Evolutionary conservation across 2,113 vertebrate species (phyloP).

Genomic region (Stomatorhinus ivindoensis): DNA sequence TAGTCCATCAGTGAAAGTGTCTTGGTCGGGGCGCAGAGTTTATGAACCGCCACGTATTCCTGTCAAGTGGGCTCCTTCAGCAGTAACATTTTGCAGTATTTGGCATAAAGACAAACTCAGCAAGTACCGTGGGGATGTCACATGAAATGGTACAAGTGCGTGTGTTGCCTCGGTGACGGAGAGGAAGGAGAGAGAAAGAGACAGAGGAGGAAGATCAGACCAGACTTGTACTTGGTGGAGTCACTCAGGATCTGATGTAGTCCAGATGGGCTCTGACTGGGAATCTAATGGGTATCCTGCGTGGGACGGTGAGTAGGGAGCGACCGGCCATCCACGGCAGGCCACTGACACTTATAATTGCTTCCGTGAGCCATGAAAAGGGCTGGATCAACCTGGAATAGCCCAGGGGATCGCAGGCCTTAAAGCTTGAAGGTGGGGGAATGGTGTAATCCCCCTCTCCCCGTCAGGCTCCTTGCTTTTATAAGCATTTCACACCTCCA

Average conservation of each 20-base stretch:
- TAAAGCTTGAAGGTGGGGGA: not conserved
- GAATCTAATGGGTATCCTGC: not conserved
- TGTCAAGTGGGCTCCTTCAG: not conserved
- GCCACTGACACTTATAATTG: constrained; percentile 1
- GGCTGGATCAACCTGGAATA: not conserved
- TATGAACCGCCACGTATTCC: not conserved
- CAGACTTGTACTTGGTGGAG: not conserved
- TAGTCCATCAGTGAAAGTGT: not conserved
- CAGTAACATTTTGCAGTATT: not conserved
- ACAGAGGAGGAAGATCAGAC: not conserved
- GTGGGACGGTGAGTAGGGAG: not conserved
- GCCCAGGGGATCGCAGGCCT: not conserved
- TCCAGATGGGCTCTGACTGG: not conserved
- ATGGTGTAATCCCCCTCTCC: not conserved
- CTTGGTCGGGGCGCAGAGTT: not conserved
- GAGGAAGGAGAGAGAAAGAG: not conserved
- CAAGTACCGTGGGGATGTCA: not conserved
- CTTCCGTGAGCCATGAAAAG: not conserved
- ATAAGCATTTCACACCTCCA: not conserved
- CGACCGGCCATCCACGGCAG: not conserved
- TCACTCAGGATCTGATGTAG: not conserved
- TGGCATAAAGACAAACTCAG: not conserved
- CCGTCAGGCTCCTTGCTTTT: not conserved
- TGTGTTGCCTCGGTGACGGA: not conserved
- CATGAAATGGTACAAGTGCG: not conserved